Evolutionary conservation across 2,113 vertebrate species (phyloP), one percentile per base, ranked within the genome.

Genomic region (Chlorodrepanis virens): DNA sequence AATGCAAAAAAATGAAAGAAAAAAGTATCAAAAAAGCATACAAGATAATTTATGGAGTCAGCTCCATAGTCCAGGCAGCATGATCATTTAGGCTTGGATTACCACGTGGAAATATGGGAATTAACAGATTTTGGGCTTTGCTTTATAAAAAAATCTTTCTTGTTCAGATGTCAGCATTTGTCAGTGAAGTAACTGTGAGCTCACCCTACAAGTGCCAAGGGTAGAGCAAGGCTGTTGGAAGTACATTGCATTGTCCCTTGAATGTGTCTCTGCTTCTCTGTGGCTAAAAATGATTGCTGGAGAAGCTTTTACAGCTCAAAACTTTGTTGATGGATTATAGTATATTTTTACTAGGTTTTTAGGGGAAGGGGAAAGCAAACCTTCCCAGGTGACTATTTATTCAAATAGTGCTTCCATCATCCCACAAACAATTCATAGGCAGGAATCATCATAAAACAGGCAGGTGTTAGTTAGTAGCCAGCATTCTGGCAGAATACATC

Each of bases 131-230:
- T 63, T 20, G 39, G 20, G 12, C 20, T 72, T 67, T 81, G 25
- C 2, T 3, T 44, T 74, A 50, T 22, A 14, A 69, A 71, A 71
- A 45, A 64, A 3, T 0, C 33, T 45, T 50, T 5, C 22, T 37
- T 76, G 3, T 80, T 83, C 33, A 24, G 12, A 56, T 47, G 28
- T 49, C 29, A 79, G 39, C 15, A 35, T 90, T 79, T 87, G 24
- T 7, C 50, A 79, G 25, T 8, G 9, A 83, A 42, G 29, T 21
- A 25, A 27, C 29, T 50, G 17, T 63, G 57, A 80, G 19, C 25
- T 59, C 8, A 18, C 8, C 6, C 47, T 28, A 4, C 7, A 61
- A 31, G 27, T 0, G 1, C 17, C 3, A 7, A 52, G 42, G 10
- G 17, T 17, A 45, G 22, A 25, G 8, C 22, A 52, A 50, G 35